A percentile compares a stretch with the other conserved stretches of the same genome.
phyloP scores from a whole-genome alignment of 2,797 vertebrate species.

The Platyrinchus mystaceus region DNA sequence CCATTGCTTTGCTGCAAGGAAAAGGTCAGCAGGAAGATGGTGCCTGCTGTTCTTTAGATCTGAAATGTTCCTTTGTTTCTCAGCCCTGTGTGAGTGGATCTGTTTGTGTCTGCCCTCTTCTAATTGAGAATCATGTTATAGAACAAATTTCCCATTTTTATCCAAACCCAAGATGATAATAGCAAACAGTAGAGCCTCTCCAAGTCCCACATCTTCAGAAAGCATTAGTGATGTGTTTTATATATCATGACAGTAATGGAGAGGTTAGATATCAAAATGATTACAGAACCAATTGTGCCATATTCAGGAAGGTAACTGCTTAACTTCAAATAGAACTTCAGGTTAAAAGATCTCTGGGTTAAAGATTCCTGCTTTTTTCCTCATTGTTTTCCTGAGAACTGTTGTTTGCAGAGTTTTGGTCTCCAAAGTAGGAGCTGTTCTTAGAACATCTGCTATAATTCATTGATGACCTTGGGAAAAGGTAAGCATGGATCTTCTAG shows the following conservation, averaged over 20 bases:
- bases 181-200: background rate
- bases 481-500: background rate
- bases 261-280: background rate
- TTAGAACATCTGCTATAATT: background rate
- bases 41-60: conserved; percentile 53
- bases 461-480: background rate
- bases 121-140: background rate
- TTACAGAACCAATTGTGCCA: background rate
- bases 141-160: background rate
- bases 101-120: conserved; percentile 28
- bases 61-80: conserved; percentile 41
- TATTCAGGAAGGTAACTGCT: background rate
- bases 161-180: background rate
- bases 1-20: background rate
- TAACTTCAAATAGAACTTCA: background rate
- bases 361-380: background rate
- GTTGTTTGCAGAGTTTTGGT: background rate
- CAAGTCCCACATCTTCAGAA: background rate
- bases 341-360: background rate
- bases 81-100: conserved; percentile 12
- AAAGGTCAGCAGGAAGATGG: conserved; percentile 9
- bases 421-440: background rate
- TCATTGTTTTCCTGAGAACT: background rate
- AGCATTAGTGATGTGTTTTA: background rate
- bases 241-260: background rate